These are phyloP conservation scores for Lates calcarifer DNA, from an alignment of 2,113 vertebrate species.

Conservation along the genomic window DNA sequence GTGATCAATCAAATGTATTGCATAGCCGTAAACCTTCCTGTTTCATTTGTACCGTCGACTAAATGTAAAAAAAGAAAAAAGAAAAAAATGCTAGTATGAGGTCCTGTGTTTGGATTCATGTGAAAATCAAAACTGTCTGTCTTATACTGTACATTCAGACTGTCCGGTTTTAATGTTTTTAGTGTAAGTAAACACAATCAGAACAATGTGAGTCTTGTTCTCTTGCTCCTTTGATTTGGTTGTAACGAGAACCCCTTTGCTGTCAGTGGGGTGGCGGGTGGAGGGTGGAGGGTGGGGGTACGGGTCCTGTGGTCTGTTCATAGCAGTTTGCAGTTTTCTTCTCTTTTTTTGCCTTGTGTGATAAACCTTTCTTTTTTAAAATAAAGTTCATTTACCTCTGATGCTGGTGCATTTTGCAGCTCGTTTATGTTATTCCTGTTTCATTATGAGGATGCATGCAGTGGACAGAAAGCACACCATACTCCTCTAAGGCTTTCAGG, in stretches of 20 bases:
- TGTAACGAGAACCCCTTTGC: constrained; percentile 92
- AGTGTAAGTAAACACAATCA: constrained; percentile 80
- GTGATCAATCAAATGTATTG: constrained; percentile 77
- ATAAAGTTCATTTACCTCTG: constrained; percentile 91
- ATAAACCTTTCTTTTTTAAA: constrained; percentile 90
- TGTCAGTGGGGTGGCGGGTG: constrained; percentile 78
- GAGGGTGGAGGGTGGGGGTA: constrained; percentile 52
- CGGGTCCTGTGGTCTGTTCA: constrained; percentile 91
- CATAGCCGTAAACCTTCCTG: constrained; percentile 74
- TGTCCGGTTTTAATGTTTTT: constrained; percentile 76
- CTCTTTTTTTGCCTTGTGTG: constrained; percentile 93
- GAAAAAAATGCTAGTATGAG: constrained; percentile 63
- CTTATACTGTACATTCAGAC: constrained; percentile 77
- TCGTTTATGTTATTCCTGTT: constrained; percentile 14
- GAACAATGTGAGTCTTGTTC: constrained; percentile 82
- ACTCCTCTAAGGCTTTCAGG: not conserved
- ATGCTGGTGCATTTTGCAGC: constrained; percentile 28
- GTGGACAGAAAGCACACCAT: not conserved
- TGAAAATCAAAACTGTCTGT: constrained; percentile 77
- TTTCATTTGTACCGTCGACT: constrained; percentile 75
- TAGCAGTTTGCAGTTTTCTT: constrained; percentile 93
- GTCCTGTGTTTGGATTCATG: constrained; percentile 79
- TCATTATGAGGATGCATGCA: not conserved
- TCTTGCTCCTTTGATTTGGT: constrained; percentile 87
- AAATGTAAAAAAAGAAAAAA: constrained; percentile 67